phyloP scores from a whole-genome alignment of 2,888 invertebrate species.

The Zhuqinia jingwanae region DNA sequence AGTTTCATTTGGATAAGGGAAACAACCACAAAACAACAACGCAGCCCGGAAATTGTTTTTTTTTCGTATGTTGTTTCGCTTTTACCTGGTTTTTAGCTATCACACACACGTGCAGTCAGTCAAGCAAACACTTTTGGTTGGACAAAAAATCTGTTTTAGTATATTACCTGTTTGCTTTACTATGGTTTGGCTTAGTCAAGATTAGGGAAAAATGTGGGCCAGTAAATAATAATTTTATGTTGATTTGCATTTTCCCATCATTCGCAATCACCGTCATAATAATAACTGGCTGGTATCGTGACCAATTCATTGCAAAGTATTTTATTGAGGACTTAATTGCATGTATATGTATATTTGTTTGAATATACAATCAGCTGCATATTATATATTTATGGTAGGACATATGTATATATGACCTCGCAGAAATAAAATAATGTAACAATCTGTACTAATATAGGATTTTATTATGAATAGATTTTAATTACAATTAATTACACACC shows the following conservation, averaged over 20 bases:
- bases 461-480: slow-evolving; percentile 34
- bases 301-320: slow-evolving; percentile 8
- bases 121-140: not conserved
- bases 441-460: not conserved
- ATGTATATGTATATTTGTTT: slow-evolving; percentile 26
- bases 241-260: slow-evolving; percentile 45
- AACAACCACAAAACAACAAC: not conserved
- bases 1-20: not conserved
- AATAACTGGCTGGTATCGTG: slow-evolving; percentile 28
- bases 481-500: slow-evolving; percentile 60
- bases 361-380: too few relatives aligned
- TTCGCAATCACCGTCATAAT: slow-evolving; percentile 24
- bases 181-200: not conserved
- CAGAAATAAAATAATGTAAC: not conserved
- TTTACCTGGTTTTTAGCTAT: slow-evolving; percentile 1
- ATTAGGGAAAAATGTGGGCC: not conserved
- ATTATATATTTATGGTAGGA: too few relatives aligned
- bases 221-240: slow-evolving; percentile 15
- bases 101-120: not conserved
- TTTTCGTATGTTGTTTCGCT: not conserved
- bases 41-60: slow-evolving; percentile 41
- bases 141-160: not conserved
- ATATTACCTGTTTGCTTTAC: not conserved
- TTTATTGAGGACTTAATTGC: slow-evolving; percentile 60
- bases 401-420: slow-evolving; percentile 37